phyloP scores from a whole-genome alignment of 2,888 invertebrate genomes.

The Sabellastarte sp. region DNA sequence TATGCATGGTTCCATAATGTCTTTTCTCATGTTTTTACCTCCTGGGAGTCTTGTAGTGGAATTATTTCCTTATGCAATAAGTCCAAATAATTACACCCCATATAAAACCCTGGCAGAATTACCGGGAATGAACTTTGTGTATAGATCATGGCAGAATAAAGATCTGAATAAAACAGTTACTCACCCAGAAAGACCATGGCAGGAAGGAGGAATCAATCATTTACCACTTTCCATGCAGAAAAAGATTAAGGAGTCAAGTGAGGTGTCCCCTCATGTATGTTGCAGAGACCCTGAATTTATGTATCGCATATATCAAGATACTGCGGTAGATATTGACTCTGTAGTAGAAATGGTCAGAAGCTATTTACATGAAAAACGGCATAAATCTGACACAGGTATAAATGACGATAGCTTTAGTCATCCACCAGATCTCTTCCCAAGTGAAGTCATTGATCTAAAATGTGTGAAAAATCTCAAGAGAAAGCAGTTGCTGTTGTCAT shows the following conservation, averaged over 20 bases:
- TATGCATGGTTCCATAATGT: constrained; percentile 61
- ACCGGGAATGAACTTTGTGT: constrained; percentile 50
- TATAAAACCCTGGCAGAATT: constrained; percentile 58
- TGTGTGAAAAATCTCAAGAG: too few species aligned
- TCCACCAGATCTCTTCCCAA: too few species aligned
- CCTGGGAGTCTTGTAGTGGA: constrained; percentile 59
- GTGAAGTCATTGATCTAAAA: too few species aligned
- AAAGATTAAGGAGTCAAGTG: constrained; percentile 42
- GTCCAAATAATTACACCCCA: constrained; percentile 60
- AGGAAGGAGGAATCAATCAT: constrained; percentile 59
- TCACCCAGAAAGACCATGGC: constrained; percentile 55
- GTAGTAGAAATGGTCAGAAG: too few species aligned
- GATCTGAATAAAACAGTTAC: constrained; percentile 44
- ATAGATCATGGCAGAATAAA: constrained; percentile 59
- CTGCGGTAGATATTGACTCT: constrained; percentile 58
- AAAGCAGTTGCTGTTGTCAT: too few species aligned
- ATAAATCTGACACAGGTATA: too few species aligned
- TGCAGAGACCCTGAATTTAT: constrained; percentile 62
- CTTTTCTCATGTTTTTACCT: constrained; percentile 58
- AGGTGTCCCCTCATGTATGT: constrained; percentile 60
- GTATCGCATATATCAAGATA: constrained; percentile 63
- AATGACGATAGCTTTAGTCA: too few species aligned
- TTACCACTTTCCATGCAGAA: constrained; percentile 46
- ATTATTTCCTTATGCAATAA: constrained; percentile 63
- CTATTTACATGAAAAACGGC: too few species aligned